phyloP scores from a whole-genome alignment of 92 coral and sea anemone species.

The Virgularia gustaviana region DNA sequence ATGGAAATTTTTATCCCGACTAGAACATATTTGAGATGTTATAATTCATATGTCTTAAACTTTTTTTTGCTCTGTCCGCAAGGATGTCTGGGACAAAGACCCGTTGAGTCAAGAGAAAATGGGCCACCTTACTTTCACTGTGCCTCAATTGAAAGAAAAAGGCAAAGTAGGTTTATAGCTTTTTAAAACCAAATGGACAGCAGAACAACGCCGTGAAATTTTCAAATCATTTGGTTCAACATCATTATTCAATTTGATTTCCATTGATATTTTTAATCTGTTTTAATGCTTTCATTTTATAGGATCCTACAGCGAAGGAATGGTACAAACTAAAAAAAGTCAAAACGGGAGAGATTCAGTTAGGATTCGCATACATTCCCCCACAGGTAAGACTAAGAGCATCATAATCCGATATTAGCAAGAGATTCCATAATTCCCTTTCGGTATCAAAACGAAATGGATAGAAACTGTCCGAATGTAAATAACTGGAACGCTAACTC shows the following conservation, averaged over 20 bases:
- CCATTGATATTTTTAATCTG: background rate
- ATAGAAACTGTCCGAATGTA: too few relatives aligned
- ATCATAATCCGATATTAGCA: too few relatives aligned
- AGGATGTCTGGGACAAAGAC: constrained; percentile 91
- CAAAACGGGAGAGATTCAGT: constrained; percentile 73
- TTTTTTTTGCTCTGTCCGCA: background rate
- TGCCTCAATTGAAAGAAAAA: constrained; percentile 56
- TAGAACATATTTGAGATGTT: too few relatives aligned
- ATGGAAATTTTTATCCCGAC: too few relatives aligned
- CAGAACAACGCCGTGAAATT: too few relatives aligned
- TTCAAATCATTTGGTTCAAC: too few relatives aligned
- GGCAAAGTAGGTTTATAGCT: constrained; percentile 63
- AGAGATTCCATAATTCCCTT: too few relatives aligned
- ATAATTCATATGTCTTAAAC: too few relatives aligned
- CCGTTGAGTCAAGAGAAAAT: constrained; percentile 77
- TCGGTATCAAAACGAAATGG: too few relatives aligned
- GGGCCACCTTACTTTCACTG: constrained; percentile 60
- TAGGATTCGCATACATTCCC: constrained; percentile 59
- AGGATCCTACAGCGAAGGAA: constrained; percentile 59
- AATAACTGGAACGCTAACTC: too few relatives aligned
- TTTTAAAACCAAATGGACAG: too few relatives aligned
- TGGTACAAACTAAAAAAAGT: constrained; percentile 67
- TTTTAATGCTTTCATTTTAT: too few relatives aligned
- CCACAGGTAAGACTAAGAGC: constrained; percentile 69
- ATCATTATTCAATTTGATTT: background rate